Base-by-base conservation (phyloP, 2,113 vertebrate genomes). In the Condylura cristata region DNA sequence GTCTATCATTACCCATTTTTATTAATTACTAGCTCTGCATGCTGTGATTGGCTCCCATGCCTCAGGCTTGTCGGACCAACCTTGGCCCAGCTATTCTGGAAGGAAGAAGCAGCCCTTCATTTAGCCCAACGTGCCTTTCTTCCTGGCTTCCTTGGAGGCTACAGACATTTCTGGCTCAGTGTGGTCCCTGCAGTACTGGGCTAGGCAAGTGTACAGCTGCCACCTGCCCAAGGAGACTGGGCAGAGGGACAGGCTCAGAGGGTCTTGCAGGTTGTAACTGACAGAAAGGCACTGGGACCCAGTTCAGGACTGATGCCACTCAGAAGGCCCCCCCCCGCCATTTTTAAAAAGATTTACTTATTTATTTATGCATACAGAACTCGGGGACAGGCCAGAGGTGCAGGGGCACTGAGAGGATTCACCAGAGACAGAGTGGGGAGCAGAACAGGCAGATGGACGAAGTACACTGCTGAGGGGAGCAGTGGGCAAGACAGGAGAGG, bases 1-100 rank as follows among this genome's bases (percentile, higher is more conserved):
- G 96, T 30, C 90, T 24, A 84, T 97, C 96, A 95, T 89, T 93
- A 94, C 87, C 87, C 7, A 0, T 94, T 94, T 97, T 97, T 97
- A 97, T 97, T 97, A 97, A 97, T 96, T 96, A 96, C 96, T 72
- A 68, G 65, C 83, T 89, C 93, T 63, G 34, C 0, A 0, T 17
- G 89, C 89, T 80, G 92, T 68, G 70, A 80, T 84, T 96, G 96
- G 91, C 90, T 92, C 58, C 18, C 61, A 3, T 78, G 89, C 74
- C 90, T 78, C n/a, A 24, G 41, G 91, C 96, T 95, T 26, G 20
- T 60, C 61, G 10, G 74, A 58, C 10, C 80, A 14, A 66, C 79
- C 20, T 4, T 26, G 48, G 51, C 93, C 58, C 79, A n/a, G 80
- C 91, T 91, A 46, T 61, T 86, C 80, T 88, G 85, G 88, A 93